Conservation (phyloP, 2,797 vertebrate genomes). For the Urosaurus nigricauda region DNA sequence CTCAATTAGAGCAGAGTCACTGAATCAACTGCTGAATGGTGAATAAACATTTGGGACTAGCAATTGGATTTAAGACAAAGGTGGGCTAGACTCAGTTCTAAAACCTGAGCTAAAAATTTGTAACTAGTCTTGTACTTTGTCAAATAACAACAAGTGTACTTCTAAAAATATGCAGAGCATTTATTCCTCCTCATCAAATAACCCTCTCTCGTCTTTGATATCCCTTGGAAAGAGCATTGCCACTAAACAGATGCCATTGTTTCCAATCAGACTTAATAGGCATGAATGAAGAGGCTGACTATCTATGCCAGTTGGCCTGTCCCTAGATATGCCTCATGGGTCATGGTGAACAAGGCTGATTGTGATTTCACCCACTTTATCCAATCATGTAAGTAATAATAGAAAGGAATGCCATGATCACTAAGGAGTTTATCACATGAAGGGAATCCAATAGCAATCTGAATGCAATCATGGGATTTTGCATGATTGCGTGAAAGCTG, state of each 20-base stretch:
- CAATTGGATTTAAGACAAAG: neutral
- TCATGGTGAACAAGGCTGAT: neutral
- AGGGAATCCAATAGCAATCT: too few relatives aligned
- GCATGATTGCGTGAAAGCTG: too few relatives aligned
- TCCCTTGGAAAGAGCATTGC: too few relatives aligned
- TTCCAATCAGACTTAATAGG: neutral
- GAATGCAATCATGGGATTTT: too few relatives aligned
- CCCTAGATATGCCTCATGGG: neutral
- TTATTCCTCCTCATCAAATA: neutral
- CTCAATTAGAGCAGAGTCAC: too few relatives aligned
- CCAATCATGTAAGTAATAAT: neutral
- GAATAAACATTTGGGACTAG: too few relatives aligned
- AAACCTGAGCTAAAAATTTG: neutral
- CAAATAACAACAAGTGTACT: too few relatives aligned
- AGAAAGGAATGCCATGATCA: too few relatives aligned
- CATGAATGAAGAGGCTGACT: too few relatives aligned
- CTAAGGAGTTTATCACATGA: too few relatives aligned
- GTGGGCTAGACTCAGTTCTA: neutral
- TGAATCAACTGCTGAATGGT: too few relatives aligned
- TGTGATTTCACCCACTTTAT: neutral
- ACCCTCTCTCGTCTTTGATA: neutral
- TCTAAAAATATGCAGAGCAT: neutral
- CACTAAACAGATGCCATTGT: neutral
- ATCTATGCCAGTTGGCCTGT: too few relatives aligned
- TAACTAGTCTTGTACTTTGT: neutral